Base-by-base conservation (phyloP, 2,888 invertebrate genomes). In the Hecatera dysodea region DNA sequence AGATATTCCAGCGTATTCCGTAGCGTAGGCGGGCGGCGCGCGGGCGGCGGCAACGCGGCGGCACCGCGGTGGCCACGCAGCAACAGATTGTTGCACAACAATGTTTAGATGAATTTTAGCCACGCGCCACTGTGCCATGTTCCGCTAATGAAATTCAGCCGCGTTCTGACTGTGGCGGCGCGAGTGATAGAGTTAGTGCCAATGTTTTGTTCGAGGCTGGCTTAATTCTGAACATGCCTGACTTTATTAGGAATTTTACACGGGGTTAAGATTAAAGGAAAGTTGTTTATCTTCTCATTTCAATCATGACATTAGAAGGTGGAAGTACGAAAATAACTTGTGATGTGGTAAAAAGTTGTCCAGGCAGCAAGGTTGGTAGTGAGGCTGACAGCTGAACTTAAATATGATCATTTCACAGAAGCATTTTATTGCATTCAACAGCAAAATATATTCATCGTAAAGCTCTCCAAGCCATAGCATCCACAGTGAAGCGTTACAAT, bases 71-170 rank as follows among this genome's bases (percentile, higher is more conserved):
- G 46, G n/a, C 17, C 74, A 82, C 85, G 61, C 81, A 71, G 86
- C 87, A 86, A 86, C 88, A 88, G 85, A 88, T 88, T 88, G 87
- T 84, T 83, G 76, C 52, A 75, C 77, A 85, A 82, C 85, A 81
- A 78, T 85, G 81, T 80, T 80, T 82, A 79, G 84, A 81, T 75
- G 69, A 81, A 81, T 83, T 80, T 79, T 67, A 77, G 77, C 71
- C 56, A 68, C 75, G 77, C 71, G 67, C 75, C 70, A 33, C 80
- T 70, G 78, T 61, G 61, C 48, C 72, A 57, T 64, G 75, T 63
- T 80, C 60, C 62, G 67, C 78, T 81, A 83, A 85, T 84, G 78
- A 87, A 84, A 86, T 79, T 82, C 53, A 77, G 67, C 72, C 55
- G 36, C 69, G 62, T 62, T 71, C 12, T 57, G 55, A 69, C 42